Base-by-base conservation (phyloP, 2,888 invertebrate species). In the Laspeyria flexula region DNA sequence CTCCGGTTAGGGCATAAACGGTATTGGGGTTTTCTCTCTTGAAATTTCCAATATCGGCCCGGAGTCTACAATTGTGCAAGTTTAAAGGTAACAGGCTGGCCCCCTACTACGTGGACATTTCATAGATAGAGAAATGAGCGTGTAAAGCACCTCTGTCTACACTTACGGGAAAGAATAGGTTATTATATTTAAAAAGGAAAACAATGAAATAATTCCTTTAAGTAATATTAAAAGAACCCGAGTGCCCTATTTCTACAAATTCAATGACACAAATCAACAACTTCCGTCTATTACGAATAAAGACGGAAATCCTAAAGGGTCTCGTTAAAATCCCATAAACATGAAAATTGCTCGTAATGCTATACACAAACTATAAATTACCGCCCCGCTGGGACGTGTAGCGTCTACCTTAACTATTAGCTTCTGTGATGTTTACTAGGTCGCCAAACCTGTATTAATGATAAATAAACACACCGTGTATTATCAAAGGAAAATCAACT, bases 371-470 rank as follows among this genome's bases (percentile, higher is more conserved):
- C 47, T 47, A 60, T 52, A 56, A 56, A 53, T 55, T 55, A 55
- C 43, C 47, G 53, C 50, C 5, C 35, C 37, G 31, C 27, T 42
- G 35, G 49, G 43, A 64, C 55, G 62, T 44, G 61, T 60, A 49
- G 43, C 54, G 60, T 65, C 67, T 60, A 61, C 55, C 65, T 57
- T 60, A 67, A 62, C 65, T 43, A 64, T 65, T 56, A 69, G 64
- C 65, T 52, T 3, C 46, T 33, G 38, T 71, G 65, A 71, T 67
- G 73, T 58, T 59, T 63, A 74, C 71, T 75, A 71, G 78, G 78
- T 80, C 79, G 74, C 73, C 73, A 81, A 82, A 83, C 82, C 77
- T 76, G 84, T 79, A 77, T 76, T 61, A 73, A 72, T 73, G 68
- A 76, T 72, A 73, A 78, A 79, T 58, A 71, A 52, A 63, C 55